Percentiles rank a stretch among this genome's conserved stretches.
Evolutionary conservation across 2,113 vertebrate species (phyloP).

Genomic region (Bambusicola thoracicus): DNA sequence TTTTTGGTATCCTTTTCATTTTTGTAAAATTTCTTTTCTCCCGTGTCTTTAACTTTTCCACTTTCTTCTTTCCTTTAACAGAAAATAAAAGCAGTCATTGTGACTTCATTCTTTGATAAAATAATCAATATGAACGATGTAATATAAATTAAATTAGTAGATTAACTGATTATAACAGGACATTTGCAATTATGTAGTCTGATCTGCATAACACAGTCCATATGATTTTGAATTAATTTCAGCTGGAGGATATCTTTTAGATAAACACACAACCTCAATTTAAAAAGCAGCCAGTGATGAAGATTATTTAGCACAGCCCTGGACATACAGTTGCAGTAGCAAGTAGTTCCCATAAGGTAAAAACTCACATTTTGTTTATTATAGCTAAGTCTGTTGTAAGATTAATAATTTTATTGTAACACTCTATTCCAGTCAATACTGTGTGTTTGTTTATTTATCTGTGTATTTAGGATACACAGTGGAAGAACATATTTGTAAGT

Average conservation of each 20-base stretch:
- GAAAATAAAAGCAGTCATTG: not conserved
- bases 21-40: not conserved
- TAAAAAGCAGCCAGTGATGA: not conserved
- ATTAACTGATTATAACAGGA: not conserved
- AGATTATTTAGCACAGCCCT: not conserved
- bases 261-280: not conserved
- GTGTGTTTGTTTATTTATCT: not conserved
- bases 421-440: not conserved
- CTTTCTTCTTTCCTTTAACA: not conserved
- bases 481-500: not conserved
- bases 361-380: not conserved
- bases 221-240: conserved; percentile 15
- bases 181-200: not conserved
- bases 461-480: not conserved
- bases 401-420: not conserved
- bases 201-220: not conserved
- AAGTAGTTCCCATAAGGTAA: not conserved
- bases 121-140: not conserved
- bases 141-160: conserved; percentile 1
- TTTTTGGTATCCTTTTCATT: not conserved
- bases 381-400: not conserved
- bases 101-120: not conserved
- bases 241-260: not conserved
- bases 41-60: not conserved
- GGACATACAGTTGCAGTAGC: not conserved